phyloP scores from a whole-genome alignment of 1,140 invertebrate species.

The Potamilus streckersoni region DNA sequence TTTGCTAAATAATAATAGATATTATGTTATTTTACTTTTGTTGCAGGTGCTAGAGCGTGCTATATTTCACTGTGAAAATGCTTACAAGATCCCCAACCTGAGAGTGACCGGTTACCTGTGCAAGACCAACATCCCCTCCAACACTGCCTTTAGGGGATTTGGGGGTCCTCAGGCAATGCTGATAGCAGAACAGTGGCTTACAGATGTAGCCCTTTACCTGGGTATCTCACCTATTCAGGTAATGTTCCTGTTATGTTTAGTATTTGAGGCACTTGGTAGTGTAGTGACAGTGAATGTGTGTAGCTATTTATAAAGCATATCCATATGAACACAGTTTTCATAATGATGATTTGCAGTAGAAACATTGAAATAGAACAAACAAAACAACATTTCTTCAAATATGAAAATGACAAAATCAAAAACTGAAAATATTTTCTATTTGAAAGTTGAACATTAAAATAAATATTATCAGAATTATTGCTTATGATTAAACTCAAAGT shows the following conservation, averaged over 20 bases:
- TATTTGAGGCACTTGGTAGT: not conserved
- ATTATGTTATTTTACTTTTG: constrained; percentile 30
- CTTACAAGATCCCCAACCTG: constrained; percentile 63
- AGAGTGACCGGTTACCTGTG: constrained; percentile 54
- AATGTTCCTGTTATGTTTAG: not conserved
- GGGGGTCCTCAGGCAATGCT: constrained; percentile 66
- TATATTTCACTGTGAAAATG: constrained; percentile 50
- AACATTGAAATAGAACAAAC: too few species aligned
- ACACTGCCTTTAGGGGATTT: constrained; percentile 69
- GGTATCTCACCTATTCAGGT: constrained; percentile 40
- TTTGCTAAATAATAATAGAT: too few species aligned
- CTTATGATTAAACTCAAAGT: too few species aligned
- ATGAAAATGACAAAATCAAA: too few species aligned
- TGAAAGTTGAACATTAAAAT: too few species aligned
- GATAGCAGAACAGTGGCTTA: constrained; percentile 59
- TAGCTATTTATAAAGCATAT: too few species aligned
- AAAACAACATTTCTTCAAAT: too few species aligned
- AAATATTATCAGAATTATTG: too few species aligned
- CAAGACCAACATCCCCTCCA: constrained; percentile 67
- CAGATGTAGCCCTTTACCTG: constrained; percentile 55
- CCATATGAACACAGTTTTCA: too few species aligned
- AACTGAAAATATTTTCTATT: too few species aligned
- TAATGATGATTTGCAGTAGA: too few species aligned
- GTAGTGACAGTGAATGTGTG: not conserved
- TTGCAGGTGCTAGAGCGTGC: constrained; percentile 48